A percentile compares a stretch with the other conserved stretches of the same genome.
Conservation (phyloP, 35 echinoderm and acorn worm genomes). For the Heliocidaris tuberculata region DNA sequence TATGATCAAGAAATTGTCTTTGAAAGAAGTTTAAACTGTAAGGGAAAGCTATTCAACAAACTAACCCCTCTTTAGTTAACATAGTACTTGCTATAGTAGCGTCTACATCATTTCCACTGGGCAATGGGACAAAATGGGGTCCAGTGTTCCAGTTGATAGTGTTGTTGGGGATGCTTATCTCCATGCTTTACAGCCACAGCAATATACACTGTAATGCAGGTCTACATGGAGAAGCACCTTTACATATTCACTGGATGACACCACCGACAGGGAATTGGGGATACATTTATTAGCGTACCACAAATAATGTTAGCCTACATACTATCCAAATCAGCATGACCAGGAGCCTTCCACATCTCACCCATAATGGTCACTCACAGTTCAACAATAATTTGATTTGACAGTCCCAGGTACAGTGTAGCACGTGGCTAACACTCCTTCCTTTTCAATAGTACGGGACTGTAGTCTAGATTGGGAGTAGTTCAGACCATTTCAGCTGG, state of each 20-base stretch:
- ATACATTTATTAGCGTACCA: not conserved
- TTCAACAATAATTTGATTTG: slow-evolving; percentile 19
- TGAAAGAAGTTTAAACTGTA: no score
- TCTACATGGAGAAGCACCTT: not conserved
- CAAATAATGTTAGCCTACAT: not conserved
- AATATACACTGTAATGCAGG: not conserved
- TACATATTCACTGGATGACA: not conserved
- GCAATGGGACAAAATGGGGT: no score
- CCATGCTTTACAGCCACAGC: not conserved
- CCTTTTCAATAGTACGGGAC: slow-evolving; percentile 9
- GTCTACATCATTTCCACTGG: no score
- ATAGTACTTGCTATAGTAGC: no score
- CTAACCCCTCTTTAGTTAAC: no score
- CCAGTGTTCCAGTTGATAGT: no score
- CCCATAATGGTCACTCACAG: not conserved
- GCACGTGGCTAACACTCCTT: slow-evolving; percentile 7
- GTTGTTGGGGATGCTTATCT: no score
- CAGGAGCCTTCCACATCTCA: not conserved
- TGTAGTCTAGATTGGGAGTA: not conserved
- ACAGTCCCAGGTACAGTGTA: not conserved
- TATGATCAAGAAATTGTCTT: no score
- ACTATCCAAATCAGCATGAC: not conserved
- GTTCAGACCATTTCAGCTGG: not conserved
- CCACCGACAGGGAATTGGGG: not conserved
- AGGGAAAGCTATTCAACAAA: no score